Base-by-base conservation (phyloP, 2,113 vertebrate species). In the Orthonyx spaldingii region DNA sequence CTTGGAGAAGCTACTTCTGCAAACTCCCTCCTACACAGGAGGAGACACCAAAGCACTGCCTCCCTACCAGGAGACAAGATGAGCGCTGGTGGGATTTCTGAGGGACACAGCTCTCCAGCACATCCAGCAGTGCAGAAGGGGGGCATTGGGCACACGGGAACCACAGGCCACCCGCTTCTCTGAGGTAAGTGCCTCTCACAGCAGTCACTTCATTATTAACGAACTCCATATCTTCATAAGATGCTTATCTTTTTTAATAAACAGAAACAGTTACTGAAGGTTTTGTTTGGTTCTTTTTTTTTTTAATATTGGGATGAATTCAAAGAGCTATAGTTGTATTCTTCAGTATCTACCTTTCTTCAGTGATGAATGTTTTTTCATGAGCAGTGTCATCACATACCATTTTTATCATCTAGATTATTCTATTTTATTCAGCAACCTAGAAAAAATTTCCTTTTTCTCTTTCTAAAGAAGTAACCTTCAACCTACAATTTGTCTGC, bases 201-300 rank as follows among this genome's bases (percentile, higher is more conserved):
- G 13, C 20, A 37, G 13, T 57, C 80, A 82, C 78, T 87, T 84
- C 27, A 13, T 69, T 94, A 82, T 53, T 86, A 87, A 93, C 10
- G 1, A 63, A 68, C 65, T 82, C 42, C 70, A 84, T 80, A 57
- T 60, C 59, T 37, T 71, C 61, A 24, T 61, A 70, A 85, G 74
- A 50, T 77, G 71, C 37, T 92, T 95, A 90, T 93, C 89, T 89
- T 71, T 94, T 93, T 76, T 63, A 97, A 96, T 94, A 97, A 96
- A 59, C 23, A 78, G 15, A 68, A 91, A 61, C 9, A 53, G 20
- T 61, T 64, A 57, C 41, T 68, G 24, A 77, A 90, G 50, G 30
- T 16, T 41, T 46, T 81, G 33, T 23, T 32, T 52, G 19, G 18
- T 27, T 10, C 7, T 2, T 39, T 16, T 24, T 24, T 65, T 63